phyloP scores from a whole-genome alignment of 2,797 vertebrate species.

The Meda fulgida region DNA sequence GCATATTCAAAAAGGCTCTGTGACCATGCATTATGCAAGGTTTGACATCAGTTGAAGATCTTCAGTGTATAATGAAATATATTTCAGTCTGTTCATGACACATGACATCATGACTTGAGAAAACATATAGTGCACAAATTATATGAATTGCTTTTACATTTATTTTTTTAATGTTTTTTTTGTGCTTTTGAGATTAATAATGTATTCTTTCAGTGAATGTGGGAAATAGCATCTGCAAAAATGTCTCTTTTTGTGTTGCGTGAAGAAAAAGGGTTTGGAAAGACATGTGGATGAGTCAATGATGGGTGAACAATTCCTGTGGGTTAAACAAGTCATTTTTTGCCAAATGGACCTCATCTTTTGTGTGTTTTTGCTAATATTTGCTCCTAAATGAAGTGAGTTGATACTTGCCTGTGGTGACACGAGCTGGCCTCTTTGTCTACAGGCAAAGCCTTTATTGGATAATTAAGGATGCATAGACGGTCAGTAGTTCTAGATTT shows the following conservation, averaged over 20 bases:
- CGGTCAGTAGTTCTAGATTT: constrained; percentile 19
- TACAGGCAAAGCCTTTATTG: constrained; percentile 1
- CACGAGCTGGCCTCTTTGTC: constrained; percentile 15
- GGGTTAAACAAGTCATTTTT: not conserved
- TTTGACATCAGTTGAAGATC: not conserved
- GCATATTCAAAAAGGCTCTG: not conserved
- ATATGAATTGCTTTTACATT: not conserved
- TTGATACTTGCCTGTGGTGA: constrained; percentile 13
- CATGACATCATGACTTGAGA: not conserved
- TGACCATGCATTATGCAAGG: not conserved
- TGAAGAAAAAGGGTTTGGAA: not conserved
- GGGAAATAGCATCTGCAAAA: too few relatives aligned
- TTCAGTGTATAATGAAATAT: not conserved
- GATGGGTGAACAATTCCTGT: not conserved
- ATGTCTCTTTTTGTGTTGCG: not conserved
- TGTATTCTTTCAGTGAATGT: not conserved
- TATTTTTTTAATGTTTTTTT: not conserved
- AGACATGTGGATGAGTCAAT: not conserved
- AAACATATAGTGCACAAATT: too few relatives aligned
- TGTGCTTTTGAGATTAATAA: too few relatives aligned
- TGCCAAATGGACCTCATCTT: not conserved
- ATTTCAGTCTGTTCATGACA: not conserved
- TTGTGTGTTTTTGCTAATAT: constrained; percentile 9
- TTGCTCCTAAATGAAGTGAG: constrained; percentile 5
- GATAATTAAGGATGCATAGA: constrained; percentile 23